Conservation (phyloP, 2,797 vertebrate species). For the Otolemur crassicaudatus region DNA sequence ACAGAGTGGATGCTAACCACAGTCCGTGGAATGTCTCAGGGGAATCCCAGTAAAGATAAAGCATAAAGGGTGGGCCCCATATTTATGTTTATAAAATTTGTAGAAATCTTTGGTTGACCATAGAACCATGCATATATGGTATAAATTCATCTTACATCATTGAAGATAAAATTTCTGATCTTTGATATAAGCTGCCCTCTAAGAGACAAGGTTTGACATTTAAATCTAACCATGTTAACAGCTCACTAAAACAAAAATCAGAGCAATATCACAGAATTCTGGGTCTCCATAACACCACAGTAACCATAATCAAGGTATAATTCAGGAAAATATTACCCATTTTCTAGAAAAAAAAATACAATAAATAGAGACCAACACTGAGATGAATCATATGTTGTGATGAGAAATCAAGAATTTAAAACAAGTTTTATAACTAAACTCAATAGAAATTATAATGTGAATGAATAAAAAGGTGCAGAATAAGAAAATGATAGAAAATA, state of each 20-base stretch:
- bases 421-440: background rate
- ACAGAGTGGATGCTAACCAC: background rate
- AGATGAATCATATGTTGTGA: background rate
- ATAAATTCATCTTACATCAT: background rate
- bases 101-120: background rate
- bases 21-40: background rate
- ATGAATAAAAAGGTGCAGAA: background rate
- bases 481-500: background rate
- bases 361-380: background rate
- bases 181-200: background rate
- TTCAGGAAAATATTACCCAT: background rate
- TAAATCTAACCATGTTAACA: background rate
- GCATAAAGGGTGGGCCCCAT: rapidly evolving
- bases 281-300: background rate
- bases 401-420: background rate
- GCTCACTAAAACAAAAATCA: background rate
- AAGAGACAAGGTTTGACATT: background rate
- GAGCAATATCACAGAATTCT: background rate
- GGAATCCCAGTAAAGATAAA: background rate
- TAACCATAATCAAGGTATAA: background rate
- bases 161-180: background rate
- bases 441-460: background rate
- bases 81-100: background rate
- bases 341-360: background rate
- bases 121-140: background rate